Percentiles rank a stretch among this genome's conserved stretches.
phyloP scores from a whole-genome alignment of 2,113 vertebrate genomes.

The Burhinus oedicnemus region DNA sequence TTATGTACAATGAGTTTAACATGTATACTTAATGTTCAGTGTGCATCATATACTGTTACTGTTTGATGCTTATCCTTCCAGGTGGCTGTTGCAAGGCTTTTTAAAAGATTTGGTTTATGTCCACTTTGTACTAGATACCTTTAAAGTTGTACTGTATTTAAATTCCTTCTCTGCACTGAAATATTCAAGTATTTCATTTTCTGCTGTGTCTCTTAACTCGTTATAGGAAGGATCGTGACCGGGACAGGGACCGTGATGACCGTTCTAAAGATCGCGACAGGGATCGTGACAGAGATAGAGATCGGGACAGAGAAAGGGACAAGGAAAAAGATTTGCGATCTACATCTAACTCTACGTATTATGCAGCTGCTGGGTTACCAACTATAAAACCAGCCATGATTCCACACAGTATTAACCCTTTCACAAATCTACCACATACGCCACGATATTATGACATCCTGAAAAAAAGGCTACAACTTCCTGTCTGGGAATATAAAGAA shows the following conservation, averaged over 20 bases:
- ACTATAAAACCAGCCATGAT: conserved; percentile 84
- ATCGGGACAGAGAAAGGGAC: conserved; percentile 88
- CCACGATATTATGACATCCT: conserved; percentile 94
- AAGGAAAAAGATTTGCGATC: conserved; percentile 83
- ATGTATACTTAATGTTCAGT: neutral
- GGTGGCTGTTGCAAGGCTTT: neutral
- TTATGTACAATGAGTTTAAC: neutral
- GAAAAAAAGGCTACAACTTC: conserved; percentile 92
- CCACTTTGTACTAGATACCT: neutral
- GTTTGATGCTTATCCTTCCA: neutral
- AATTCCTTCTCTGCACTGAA: neutral
- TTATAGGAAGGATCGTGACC: conserved; percentile 89
- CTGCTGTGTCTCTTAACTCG: neutral
- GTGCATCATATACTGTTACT: neutral
- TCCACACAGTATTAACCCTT: conserved; percentile 92
- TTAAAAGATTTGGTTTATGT: neutral
- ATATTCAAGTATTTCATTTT: neutral
- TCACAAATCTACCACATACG: conserved; percentile 94
- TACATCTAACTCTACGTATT: conserved; percentile 75
- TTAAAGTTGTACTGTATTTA: neutral
- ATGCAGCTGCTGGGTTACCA: conserved; percentile 71
- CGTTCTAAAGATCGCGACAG: conserved; percentile 84
- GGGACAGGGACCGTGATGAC: conserved; percentile 89
- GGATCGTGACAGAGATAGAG: conserved; percentile 88
- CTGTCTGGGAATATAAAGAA: conserved; percentile 97